These are phyloP conservation scores for Daphoenositta chrysoptera DNA, from an alignment of 2,113 vertebrate genomes.

Conservation along the genomic window DNA sequence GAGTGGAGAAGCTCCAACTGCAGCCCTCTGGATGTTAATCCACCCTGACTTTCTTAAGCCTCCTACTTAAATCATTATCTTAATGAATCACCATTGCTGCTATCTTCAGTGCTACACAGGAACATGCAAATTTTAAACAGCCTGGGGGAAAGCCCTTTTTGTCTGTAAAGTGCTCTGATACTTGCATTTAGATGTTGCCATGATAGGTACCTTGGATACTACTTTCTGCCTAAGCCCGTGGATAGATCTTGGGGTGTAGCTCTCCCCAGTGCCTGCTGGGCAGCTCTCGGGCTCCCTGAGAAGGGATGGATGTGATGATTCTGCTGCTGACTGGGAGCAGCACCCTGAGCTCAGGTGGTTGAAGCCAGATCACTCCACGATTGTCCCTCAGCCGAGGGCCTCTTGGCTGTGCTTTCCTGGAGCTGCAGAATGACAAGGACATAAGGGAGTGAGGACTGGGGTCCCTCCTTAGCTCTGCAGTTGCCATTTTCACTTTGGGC, in stretches of 20 bases:
- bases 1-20: slow-evolving; percentile 22
- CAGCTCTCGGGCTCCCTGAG: background rate
- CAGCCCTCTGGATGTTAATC: slow-evolving; percentile 46
- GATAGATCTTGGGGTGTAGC: background rate
- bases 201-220: slow-evolving; percentile 38
- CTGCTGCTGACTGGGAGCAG: background rate
- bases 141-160: slow-evolving; percentile 45
- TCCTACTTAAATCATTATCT: slow-evolving; percentile 64
- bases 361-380: background rate
- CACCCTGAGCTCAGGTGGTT: background rate
- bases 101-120: slow-evolving; percentile 47
- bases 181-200: slow-evolving; percentile 35
- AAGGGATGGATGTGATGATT: background rate
- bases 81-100: slow-evolving; percentile 62
- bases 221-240: background rate
- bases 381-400: background rate
- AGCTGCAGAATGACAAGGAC: background rate
- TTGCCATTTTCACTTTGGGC: background rate
- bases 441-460: background rate
- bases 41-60: slow-evolving; percentile 49
- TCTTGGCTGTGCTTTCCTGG: background rate
- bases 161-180: slow-evolving; percentile 38
- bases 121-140: slow-evolving; percentile 51
- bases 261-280: background rate
- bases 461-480: background rate